Base-by-base conservation (phyloP, 1,140 invertebrate species). In the Archegozetes longisetosus region DNA sequence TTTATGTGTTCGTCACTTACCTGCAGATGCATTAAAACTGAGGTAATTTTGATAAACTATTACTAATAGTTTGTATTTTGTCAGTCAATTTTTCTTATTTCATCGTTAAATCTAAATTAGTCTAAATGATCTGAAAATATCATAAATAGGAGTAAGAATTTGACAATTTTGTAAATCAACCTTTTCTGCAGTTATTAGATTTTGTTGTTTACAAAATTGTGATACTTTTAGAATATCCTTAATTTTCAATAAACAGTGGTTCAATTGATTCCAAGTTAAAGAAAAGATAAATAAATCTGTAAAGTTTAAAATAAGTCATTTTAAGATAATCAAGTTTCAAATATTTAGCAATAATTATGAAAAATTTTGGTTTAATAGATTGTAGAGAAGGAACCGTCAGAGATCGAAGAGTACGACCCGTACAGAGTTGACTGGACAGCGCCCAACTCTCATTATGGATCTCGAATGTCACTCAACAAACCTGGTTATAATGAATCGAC, bases 1-100 rank as follows among this genome's bases (percentile, higher is more conserved):
- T 92, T 93, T 81, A 78, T 93, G 28, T 94, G 89, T 73, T 89
- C 88, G 20, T 88, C 88, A 55, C 88, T 94, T 82, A 89, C 88
- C 50, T 93, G 88, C 73, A 88, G 87, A 53, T 93, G 88, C 72
- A 85, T 88, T 25, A 79, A 88, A 69, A 90, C 87, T 50, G 88
- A 92, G 70, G 67, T 66, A 53, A 52, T 91, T 69, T n/a, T n/a
- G n/a, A 40, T 40, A 40, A 40, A 40, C 17, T 40, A 40, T 40
- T 40, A 40, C 17, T 17, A 40, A 40, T 9, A 6, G 6, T 40
- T 9, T 40, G 32, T 40, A 40, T 40, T 6, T 6, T 40, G 32
- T 40, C 17, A 40, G 6, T 17, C 32, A 40, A 9, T 17, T 17
- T 17, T 40, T 17, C 32, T 17, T 17, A 9, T 17, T 17, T 40